Conservation (phyloP, 2,797 vertebrate species). For the Sarcophilus harrisii region DNA sequence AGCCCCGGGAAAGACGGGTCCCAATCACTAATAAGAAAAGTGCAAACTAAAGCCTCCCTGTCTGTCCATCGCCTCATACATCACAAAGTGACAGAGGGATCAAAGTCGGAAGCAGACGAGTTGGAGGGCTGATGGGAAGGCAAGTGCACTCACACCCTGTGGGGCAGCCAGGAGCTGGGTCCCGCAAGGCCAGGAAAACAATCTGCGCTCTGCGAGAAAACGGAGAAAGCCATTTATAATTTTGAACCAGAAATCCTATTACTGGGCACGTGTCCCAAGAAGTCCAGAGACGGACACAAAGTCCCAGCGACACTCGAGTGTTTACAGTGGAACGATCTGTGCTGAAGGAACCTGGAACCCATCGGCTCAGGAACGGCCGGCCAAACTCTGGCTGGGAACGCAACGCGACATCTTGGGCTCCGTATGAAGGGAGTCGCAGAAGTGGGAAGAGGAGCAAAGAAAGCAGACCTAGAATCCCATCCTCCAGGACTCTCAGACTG, state of each 20-base stretch:
- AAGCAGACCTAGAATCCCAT: rapidly evolving
- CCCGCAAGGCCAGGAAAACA: not conserved
- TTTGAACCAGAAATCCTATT: not conserved
- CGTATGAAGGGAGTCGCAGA: not conserved
- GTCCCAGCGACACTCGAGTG: not conserved
- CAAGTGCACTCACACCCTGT: not conserved
- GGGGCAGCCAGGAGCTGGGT: not conserved
- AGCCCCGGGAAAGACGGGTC: not conserved
- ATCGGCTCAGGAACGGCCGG: not conserved
- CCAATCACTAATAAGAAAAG: not conserved
- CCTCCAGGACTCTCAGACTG: not conserved
- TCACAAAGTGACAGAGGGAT: not conserved
- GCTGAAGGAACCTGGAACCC: not conserved
- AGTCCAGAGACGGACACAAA: not conserved
- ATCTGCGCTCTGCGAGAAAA: not conserved
- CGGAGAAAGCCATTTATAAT: not conserved
- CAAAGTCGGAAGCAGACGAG: no score
- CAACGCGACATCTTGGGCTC: not conserved
- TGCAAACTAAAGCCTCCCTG: not conserved
- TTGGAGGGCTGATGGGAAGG: not conserved
- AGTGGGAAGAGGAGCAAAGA: not conserved
- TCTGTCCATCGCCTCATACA: not conserved
- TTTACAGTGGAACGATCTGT: not conserved
- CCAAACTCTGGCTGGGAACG: not conserved
- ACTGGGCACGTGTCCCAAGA: not conserved